These are phyloP conservation scores for Megaceryle alcyon DNA, from an alignment of 2,797 vertebrate genomes.

Conservation along the genomic window DNA sequence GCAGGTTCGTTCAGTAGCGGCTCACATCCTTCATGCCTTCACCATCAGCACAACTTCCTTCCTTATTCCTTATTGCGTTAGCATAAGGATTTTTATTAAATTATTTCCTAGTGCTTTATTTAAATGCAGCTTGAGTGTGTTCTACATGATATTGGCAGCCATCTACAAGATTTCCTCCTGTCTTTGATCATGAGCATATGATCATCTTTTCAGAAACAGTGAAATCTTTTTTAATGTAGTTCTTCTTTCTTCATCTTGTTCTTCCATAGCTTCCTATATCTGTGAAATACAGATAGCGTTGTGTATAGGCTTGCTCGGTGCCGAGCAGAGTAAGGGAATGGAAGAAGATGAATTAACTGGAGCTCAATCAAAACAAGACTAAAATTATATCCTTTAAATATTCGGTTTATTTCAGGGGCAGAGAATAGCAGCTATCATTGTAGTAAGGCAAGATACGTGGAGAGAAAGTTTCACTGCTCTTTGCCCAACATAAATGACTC, in stretches of 20 bases:
- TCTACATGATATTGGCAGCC: neutral
- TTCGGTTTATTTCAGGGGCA: conserved; percentile 17
- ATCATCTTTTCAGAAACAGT: neutral
- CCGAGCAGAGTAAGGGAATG: neutral
- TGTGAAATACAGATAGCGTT: neutral
- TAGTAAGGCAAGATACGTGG: neutral
- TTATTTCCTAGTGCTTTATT: neutral
- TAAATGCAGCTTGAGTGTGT: neutral
- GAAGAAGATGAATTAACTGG: conserved; percentile 30
- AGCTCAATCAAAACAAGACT: neutral
- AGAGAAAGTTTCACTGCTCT: neutral
- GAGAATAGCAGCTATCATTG: neutral
- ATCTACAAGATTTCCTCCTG: neutral
- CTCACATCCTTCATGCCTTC: neutral
- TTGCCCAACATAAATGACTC: neutral
- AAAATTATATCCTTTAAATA: neutral
- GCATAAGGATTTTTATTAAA: neutral
- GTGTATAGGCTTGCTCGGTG: neutral
- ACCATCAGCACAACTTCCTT: neutral
- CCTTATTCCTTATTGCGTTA: neutral
- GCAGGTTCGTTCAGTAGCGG: neutral
- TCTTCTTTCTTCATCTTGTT: neutral
- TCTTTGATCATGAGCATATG: neutral
- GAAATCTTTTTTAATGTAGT: neutral
- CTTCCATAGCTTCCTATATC: neutral